Evolutionary conservation across 2,797 vertebrate species (phyloP).

Genomic region (Okamejei kenojei): DNA sequence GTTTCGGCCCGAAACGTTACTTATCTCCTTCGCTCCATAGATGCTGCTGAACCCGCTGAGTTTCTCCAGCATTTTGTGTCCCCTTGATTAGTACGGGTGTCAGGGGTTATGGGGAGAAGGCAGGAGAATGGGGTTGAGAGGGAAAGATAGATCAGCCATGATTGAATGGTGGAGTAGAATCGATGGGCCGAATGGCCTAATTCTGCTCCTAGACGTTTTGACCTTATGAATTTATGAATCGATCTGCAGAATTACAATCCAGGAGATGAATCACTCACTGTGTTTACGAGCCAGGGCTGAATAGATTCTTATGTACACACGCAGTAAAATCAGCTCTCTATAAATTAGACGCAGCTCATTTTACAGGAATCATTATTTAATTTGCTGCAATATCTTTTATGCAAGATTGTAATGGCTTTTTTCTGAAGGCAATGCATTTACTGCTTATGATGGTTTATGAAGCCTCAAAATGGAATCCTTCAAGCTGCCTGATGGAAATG

Average conservation of each 20-base stretch:
- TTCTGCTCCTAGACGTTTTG: no score
- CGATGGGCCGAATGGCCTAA: no score
- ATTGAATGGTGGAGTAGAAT: no score
- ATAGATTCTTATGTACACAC: neutral
- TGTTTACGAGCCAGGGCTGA: neutral
- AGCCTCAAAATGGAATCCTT: neutral
- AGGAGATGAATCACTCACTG: neutral
- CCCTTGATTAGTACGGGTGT: no score
- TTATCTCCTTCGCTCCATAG: no score
- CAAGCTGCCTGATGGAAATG: neutral
- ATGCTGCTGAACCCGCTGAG: no score
- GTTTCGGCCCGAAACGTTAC: no score
- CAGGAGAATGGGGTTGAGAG: no score
- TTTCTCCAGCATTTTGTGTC: no score
- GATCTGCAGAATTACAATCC: neutral
- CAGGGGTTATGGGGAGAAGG: no score
- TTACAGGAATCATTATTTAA: constrained; percentile 2
- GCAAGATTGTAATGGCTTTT: constrained; percentile 18
- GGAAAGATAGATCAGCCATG: no score
- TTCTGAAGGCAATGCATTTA: neutral
- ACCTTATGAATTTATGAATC: no score
- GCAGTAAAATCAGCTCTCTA: neutral
- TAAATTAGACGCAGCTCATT: neutral
- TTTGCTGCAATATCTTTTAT: neutral
- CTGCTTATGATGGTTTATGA: neutral